Conservation (phyloP, 2,113 vertebrate species). For the Leptobrachium leishanense region DNA sequence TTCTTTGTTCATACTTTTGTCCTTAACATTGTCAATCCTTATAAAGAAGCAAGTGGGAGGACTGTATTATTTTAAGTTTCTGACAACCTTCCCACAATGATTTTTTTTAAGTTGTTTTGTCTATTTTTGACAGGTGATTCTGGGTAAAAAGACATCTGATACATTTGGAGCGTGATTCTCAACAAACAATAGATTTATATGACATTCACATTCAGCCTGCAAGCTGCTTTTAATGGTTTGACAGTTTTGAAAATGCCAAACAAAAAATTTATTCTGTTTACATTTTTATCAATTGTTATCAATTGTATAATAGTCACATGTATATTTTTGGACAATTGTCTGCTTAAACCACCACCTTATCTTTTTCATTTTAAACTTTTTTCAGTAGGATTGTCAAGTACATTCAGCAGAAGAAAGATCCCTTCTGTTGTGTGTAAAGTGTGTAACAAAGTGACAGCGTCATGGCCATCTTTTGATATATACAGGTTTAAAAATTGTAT, state of each 20-base stretch:
- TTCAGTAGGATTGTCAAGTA: no score
- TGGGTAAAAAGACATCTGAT: slow-evolving; percentile 22
- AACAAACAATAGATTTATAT: slow-evolving; percentile 11
- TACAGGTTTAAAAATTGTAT: no score
- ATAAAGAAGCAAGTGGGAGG: slow-evolving; percentile 36
- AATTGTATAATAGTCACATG: no score
- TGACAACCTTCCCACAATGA: slow-evolving; percentile 8
- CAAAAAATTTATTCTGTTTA: neutral
- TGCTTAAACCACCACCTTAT: no score
- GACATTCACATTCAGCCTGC: neutral
- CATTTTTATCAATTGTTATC: no score
- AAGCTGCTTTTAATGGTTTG: neutral
- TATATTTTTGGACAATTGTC: no score
- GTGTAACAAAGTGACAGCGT: no score
- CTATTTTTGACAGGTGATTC: slow-evolving; percentile 22
- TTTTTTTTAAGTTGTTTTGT: slow-evolving; percentile 31
- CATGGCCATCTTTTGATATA: no score
- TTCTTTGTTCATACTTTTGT: slow-evolving; percentile 8
- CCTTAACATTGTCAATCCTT: slow-evolving; percentile 7
- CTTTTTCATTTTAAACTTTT: no score
- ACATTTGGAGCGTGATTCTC: slow-evolving; percentile 5
- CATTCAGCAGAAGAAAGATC: no score
- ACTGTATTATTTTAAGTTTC: slow-evolving; percentile 26
- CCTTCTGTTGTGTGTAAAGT: no score
- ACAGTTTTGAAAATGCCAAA: neutral